Percentiles rank a stretch among this genome's conserved stretches.
Evolutionary conservation across 2,113 vertebrate genomes (phyloP).

Genomic region (Cisticola juncidis): DNA sequence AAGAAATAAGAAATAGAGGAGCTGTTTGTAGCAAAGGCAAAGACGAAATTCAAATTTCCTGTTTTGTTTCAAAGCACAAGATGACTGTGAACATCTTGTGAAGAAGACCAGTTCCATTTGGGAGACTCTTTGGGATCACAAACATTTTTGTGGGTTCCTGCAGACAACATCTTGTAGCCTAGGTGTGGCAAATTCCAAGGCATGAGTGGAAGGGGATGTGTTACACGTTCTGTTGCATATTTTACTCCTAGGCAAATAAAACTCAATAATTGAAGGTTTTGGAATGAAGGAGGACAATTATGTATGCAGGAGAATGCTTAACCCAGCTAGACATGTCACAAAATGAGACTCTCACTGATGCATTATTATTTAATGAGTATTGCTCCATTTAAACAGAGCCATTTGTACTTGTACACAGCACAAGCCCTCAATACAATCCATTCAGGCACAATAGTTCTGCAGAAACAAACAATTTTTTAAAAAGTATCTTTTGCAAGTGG

Average conservation of each 20-base stretch:
- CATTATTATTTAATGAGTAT: constrained; percentile 59
- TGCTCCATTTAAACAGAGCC: neutral
- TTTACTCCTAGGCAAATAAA: constrained; percentile 15
- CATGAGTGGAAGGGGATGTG: neutral
- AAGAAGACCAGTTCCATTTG: neutral
- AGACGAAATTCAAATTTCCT: neutral
- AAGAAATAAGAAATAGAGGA: neutral
- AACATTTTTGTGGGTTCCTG: neutral
- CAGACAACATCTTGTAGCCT: neutral
- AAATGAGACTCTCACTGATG: constrained; percentile 33
- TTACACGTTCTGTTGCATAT: neutral
- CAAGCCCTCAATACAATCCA: neutral
- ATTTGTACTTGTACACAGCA: constrained; percentile 21
- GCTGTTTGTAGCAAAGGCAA: neutral
- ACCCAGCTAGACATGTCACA: constrained; percentile 14
- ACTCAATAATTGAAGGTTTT: neutral
- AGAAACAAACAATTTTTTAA: neutral
- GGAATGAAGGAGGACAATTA: constrained; percentile 12
- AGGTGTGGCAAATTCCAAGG: neutral
- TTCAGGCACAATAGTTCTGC: neutral
- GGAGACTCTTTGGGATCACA: neutral
- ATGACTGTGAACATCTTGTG: neutral
- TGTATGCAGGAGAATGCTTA: constrained; percentile 15
- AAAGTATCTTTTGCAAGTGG: neutral
- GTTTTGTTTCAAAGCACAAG: neutral